Base-by-base conservation (phyloP, 2,797 vertebrate genomes). In the Avahi laniger region DNA sequence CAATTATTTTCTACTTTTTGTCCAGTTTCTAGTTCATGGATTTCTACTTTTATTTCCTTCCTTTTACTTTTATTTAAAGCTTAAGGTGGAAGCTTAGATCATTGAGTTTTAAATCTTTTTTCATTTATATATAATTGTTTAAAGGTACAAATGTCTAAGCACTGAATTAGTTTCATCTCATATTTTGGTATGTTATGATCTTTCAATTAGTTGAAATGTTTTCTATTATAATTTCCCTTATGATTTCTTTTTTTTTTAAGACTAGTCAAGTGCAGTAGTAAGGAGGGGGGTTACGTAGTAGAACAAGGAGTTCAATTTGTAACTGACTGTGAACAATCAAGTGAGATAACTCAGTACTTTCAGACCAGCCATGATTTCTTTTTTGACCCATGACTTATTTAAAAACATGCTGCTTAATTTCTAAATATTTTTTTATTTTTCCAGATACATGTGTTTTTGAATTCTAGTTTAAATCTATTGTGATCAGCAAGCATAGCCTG, bases 381-480 rank as follows among this genome's bases (percentile, higher is more conserved):
- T 90, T 89, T 65, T 88, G 41, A 89, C 20, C 28, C 41, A 22
- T 33, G 57, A 70, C 11, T 94, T 81, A 85, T 84, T 93, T 79
- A 79, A 96, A 93, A 87, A 20, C 24, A 70, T n/a, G 35, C 17
- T 70, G 13, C 26, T 83, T 79, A 63, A 50, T 79, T 95, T 83
- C 54, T 35, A 96, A 75, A 61, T 90, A 69, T 76, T 43, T 89
- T 43, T 43, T 76, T 20, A 6, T 50, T 73, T 93, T 75, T 92
- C 28, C 30, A 92, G 41, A 65, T 69, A 67, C 35, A 72, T 30
- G 7, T 92, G 13, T 38, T 20, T 38, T 85, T 79, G 41, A 84
- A 91, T 86, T 87, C 67, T 87, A 52, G n/a, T 78, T 92, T 61
- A 85, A 80, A 61, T 82, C 26, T 59, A 5, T n/a, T 67, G 17